Evolutionary conservation across 2,797 vertebrate genomes (phyloP).

Genomic region (Thalassophryne amazonica): DNA sequence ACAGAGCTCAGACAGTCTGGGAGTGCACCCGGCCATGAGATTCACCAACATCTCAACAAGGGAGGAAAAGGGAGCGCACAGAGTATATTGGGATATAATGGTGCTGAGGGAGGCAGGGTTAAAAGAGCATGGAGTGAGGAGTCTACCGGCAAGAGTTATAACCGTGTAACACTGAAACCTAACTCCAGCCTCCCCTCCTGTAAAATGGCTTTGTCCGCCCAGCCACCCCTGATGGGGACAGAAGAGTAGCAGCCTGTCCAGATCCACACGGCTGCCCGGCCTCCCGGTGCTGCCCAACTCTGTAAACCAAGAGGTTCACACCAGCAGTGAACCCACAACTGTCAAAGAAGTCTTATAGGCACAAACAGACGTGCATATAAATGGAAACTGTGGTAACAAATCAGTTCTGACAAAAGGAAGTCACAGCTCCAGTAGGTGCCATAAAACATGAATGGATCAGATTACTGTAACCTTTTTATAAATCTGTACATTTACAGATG

Average conservation of each 20-base stretch:
- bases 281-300: conserved; percentile 22
- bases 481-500: conserved; percentile 9
- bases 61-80: conserved; percentile 9
- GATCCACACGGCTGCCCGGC: conserved; percentile 15
- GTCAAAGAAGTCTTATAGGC: conserved; percentile 44
- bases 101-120: conserved; percentile 42
- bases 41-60: conserved; percentile 20
- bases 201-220: conserved; percentile 53
- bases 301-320: conserved; percentile 38
- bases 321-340: conserved; percentile 64
- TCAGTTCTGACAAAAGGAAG: conserved; percentile 39
- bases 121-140: conserved; percentile 32
- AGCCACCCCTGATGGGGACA: conserved; percentile 52
- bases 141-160: conserved; percentile 46
- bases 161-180: conserved; percentile 68
- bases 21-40: conserved; percentile 46
- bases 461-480: conserved; percentile 33
- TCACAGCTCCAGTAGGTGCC: conserved; percentile 38
- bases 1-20: conserved; percentile 47
- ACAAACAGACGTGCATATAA: conserved; percentile 11
- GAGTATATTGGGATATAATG: conserved; percentile 35
- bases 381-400: conserved; percentile 22
- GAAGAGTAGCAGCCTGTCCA: conserved; percentile 17
- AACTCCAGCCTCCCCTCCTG: conserved; percentile 53
- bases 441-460: conserved; percentile 34